Evolutionary conservation across 1,140 invertebrate genomes (phyloP), one percentile per base, ranked within the genome.

Genomic region (Temnothorax curvispinosus): DNA sequence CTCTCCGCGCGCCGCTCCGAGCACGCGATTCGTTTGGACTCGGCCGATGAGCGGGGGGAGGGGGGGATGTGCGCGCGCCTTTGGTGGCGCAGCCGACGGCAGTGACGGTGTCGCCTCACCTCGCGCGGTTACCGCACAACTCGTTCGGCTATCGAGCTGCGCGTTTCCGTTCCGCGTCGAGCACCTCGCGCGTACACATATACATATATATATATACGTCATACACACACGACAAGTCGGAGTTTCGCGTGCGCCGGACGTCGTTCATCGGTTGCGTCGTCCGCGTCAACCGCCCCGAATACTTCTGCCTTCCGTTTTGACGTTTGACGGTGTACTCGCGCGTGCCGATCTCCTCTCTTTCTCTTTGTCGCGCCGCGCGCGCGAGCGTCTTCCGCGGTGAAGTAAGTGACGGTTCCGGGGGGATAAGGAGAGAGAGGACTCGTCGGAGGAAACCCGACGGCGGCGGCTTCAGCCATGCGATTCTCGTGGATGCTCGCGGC

Each of bases 401-500:
- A 41, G 8, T 87, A 86, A 86, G 85, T 89, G 80, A 75, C 27
- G 44, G 47, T 75, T 84, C 65, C 56, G 58, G 44, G 41, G 56
- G 65, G 21, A 13, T 71, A 89, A 86, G 58, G 72, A 38, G 60
- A 41, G 38, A 41, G 47, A 47, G 47, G 27, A 27, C 27, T 21
- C 27, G 27, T 60, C 67, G 71, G 54, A 56, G 32, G 21, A 62
- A 72, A 32, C 38, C 44, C 11, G 18, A 50, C 41, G 77, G 18
- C 47, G 52, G 52, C 41, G 82, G 60, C 65, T 35, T 15, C 65
- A 87, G 90, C 93, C 90, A 95, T 95, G 95, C 93, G 92, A 90
- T 92, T 94, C 86, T 90, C 95, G 90, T 94, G 95, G 93, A 90
- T 96, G 91, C 91, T 95, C 56, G 86, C 95, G 41, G 90, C 95